A percentile compares a stretch with the other conserved stretches of the same genome.
Evolutionary conservation across 2,797 vertebrate species (phyloP).

Genomic region (Spinus pinus): DNA sequence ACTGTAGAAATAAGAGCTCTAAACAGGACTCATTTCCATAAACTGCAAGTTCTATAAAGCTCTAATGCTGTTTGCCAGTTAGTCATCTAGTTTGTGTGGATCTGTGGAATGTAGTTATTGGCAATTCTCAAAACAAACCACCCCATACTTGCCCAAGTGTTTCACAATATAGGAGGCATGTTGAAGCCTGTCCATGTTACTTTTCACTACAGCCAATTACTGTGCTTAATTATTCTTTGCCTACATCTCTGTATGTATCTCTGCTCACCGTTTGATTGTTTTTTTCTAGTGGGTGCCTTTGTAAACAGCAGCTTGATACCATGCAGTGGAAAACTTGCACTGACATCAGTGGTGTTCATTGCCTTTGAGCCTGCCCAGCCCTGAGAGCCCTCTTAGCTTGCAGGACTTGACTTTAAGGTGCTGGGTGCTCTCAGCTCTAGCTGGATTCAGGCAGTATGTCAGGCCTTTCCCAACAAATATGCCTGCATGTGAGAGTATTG

Average conservation of each 20-base stretch:
- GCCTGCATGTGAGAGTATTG: neutral
- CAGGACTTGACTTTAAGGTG: neutral
- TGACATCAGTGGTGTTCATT: neutral
- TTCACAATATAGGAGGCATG: slow-evolving; percentile 36
- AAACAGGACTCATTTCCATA: neutral
- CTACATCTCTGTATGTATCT: neutral
- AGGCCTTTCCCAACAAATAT: neutral
- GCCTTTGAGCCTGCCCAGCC: neutral
- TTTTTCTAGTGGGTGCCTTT: neutral
- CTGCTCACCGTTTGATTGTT: neutral
- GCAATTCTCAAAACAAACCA: slow-evolving; percentile 26
- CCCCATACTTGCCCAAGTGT: slow-evolving; percentile 5
- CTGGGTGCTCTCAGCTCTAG: neutral
- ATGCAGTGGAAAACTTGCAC: neutral
- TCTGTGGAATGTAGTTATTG: slow-evolving; percentile 46
- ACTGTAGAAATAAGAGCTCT: neutral
- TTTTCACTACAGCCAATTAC: neutral
- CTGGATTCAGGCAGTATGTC: neutral
- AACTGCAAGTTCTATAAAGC: neutral
- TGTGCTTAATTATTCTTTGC: slow-evolving; percentile 14
- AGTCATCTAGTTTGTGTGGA: neutral
- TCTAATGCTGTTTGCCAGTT: neutral
- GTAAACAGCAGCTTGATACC: neutral
- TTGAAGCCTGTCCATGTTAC: neutral
- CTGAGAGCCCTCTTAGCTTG: neutral